Evolutionary conservation across 2,888 invertebrate genomes (phyloP), one percentile per base, ranked within the genome.

Genomic region (Microctonus hyperodae): DNA sequence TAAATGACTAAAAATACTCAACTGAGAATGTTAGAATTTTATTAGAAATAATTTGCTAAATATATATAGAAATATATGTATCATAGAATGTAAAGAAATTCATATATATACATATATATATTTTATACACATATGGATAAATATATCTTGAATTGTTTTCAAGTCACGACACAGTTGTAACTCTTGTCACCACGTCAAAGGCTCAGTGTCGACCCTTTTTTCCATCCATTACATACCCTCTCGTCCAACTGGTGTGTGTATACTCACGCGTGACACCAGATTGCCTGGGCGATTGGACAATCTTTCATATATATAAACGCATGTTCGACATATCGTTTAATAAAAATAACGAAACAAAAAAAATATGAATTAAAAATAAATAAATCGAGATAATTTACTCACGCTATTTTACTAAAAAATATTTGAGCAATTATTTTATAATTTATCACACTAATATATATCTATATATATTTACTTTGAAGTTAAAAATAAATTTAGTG

Each of bases 111-210:
- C n/a, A n/a, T n/a, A n/a, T n/a, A n/a, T n/a, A n/a, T n/a, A n/a
- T n/a, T n/a, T n/a, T n/a, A n/a, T n/a, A n/a, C n/a, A n/a, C 37
- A 3, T 3, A 31, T 31, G 31, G n/a, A 37, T 44, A 44, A 9
- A 51, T 22, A 51, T 51, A 51, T 25, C 11, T 22, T 31, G 10
- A 31, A 48, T 16, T 48, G 7, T 44, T 44, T 51, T 25, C 51
- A 13, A 51, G 48, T 59, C 59, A 59, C 59, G 59, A 59, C 40
- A 59, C 48, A 44, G n/a, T 28, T 44, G 48, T 48, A 59, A 59
- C 13, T 59, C 31, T 28, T 44, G 28, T 59, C 44, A 44, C 44
- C 44, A 44, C n/a, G 31, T 44, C 59, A 40, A 59, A 25, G 23
- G 16, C 28, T 59, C 16, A 16, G 33, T 28, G 59, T 48, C 10